Conservation (phyloP, 2,888 invertebrate genomes). For the Polydrusus cervinus region DNA sequence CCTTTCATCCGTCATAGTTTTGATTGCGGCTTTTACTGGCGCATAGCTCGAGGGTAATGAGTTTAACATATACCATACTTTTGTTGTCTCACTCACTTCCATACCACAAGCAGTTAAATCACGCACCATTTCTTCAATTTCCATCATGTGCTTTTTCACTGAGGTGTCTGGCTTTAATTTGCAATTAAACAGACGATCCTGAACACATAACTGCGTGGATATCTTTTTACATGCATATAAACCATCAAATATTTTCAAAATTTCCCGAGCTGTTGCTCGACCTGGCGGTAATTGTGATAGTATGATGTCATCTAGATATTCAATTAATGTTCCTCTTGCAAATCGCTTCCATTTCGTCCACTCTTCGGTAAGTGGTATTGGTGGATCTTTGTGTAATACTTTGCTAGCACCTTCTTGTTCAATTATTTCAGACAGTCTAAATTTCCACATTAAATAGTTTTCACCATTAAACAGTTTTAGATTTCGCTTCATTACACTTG, state of each 20-base stretch:
- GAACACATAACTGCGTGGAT: too few species aligned
- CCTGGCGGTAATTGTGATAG: conserved; percentile 10
- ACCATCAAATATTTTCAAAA: too few species aligned
- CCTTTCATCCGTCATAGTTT: conserved; percentile 28
- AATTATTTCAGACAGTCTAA: conserved; percentile 47
- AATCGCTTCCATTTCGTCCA: not conserved
- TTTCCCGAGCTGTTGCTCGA: conserved; percentile 34
- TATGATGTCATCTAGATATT: not conserved
- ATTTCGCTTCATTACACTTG: conserved; percentile 39
- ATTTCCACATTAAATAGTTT: conserved; percentile 53
- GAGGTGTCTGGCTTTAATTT: too few species aligned
- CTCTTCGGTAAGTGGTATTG: too few species aligned
- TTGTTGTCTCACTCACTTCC: conserved; percentile 38
- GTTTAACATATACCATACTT: conserved; percentile 31
- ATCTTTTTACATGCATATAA: too few species aligned
- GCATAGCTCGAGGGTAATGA: conserved; percentile 39
- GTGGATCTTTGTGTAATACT: conserved; percentile 27
- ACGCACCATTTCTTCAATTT: conserved; percentile 51
- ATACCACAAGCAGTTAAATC: conserved; percentile 47
- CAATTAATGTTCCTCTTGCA: conserved; percentile 47
- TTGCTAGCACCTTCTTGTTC: conserved; percentile 47
- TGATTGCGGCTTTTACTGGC: conserved; percentile 27
- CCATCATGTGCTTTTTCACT: not conserved
- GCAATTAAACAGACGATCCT: too few species aligned
- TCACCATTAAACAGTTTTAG: conserved; percentile 50